Evolutionary conservation across 2,888 invertebrate genomes (phyloP), one percentile per base, ranked within the genome.

Genomic region (Yponomeuta malinellus): DNA sequence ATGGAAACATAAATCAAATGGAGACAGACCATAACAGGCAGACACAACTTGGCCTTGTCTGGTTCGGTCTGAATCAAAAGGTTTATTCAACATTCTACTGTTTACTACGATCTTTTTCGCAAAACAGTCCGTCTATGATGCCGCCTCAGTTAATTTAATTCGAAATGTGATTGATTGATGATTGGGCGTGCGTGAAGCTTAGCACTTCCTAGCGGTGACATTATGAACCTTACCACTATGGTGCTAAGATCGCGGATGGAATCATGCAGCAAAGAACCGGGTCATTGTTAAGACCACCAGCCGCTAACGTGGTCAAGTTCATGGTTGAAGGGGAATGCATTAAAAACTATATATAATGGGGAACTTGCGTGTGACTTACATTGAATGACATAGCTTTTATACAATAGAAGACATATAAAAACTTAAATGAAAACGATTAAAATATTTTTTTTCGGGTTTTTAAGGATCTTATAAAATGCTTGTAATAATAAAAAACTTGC

Each of bases 261-360:
- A 3, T 15, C 5, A 12, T 59, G 52, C 8, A 5, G 1, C 4
- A 59, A 12, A 52, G 12, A 59, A 15, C 4, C 52, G 8, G 15
- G 52, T 59, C 52, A 59, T 59, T 59, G 52, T 59, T 59, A 59
- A 59, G 52, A 59, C 52, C 52, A 59, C 52, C 52, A 59, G 52
- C 52, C 15, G 4, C 15, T 59, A 59, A 15, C 52, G 52, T 15
- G 52, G 52, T 59, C 52, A 59, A 59, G 52, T 59, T 59, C 52
- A 59, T 12, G 52, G 52, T 59, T 3, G 15, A 15, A 59, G 12
- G 52, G 52, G 52, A 59, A 12, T 5, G 15, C 52, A 8, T 59
- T 43, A 43, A 8, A 43, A 8, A 5, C 5, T 43, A 8, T 8
- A 43, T 43, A 43, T 6, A 43, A 33, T 33, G 33, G 23, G 23